Evolutionary conservation across 2,888 invertebrate species (phyloP).

Genomic region (Euspilapteryx auroguttella): DNA sequence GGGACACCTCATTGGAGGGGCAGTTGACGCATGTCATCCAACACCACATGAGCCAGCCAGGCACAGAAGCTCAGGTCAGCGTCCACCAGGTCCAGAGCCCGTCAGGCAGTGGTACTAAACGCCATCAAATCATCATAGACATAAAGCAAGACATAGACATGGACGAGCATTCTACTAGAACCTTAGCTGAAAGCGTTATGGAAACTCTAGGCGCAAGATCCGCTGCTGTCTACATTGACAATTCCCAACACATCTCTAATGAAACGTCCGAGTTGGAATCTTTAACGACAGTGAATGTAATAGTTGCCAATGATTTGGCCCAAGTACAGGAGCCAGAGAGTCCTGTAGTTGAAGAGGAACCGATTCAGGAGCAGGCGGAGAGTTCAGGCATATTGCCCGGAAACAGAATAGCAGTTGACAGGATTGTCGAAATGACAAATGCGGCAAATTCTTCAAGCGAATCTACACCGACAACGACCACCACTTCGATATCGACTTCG

Average conservation of each 20-base stretch:
- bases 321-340: slow-evolving; percentile 18
- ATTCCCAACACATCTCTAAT: slow-evolving; percentile 21
- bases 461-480: slow-evolving; percentile 20
- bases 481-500: slow-evolving; percentile 24
- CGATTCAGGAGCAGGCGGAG: slow-evolving; percentile 17
- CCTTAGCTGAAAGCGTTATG: slow-evolving; percentile 54
- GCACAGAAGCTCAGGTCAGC: slow-evolving; percentile 44
- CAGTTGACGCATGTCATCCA: slow-evolving; percentile 47
- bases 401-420: slow-evolving; percentile 38
- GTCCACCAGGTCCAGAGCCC: slow-evolving; percentile 46
- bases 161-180: slow-evolving; percentile 45
- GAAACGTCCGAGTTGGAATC: slow-evolving; percentile 43
- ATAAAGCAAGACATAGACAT: slow-evolving; percentile 55
- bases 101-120: slow-evolving; percentile 35
- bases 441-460: slow-evolving; percentile 16
- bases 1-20: slow-evolving; percentile 29
- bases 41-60: slow-evolving; percentile 38
- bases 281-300: slow-evolving; percentile 48
- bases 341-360: slow-evolving; percentile 22
- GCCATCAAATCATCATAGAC: slow-evolving; percentile 54
- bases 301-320: slow-evolving; percentile 40
- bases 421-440: slow-evolving; percentile 38
- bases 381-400: slow-evolving; percentile 24
- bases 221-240: slow-evolving; percentile 50
- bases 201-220: slow-evolving; percentile 49